These are phyloP conservation scores for Melanotaenia maccullochi DNA, from an alignment of 2,797 vertebrate genomes.

Conservation along the genomic window DNA sequence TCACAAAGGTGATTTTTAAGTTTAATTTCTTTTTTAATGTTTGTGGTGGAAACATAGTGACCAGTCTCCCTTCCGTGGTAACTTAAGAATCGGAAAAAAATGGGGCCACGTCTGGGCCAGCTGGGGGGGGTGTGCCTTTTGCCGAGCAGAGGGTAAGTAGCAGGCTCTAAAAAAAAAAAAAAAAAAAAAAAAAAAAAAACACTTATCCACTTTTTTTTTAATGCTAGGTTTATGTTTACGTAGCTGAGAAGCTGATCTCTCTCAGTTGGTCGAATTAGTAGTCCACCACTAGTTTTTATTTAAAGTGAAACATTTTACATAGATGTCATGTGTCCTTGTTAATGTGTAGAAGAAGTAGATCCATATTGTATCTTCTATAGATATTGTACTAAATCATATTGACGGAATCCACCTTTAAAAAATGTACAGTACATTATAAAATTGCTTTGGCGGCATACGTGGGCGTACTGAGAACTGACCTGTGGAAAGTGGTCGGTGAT, in stretches of 20 bases:
- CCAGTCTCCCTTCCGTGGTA: slow-evolving; percentile 64
- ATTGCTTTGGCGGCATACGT: slow-evolving; percentile 83
- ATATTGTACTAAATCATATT: slow-evolving; percentile 89
- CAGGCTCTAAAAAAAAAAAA: slow-evolving; percentile 72
- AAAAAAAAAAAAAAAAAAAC: slow-evolving; percentile 37
- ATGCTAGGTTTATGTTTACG: slow-evolving; percentile 82
- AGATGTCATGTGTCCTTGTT: slow-evolving; percentile 90
- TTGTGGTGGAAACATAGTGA: slow-evolving; percentile 58
- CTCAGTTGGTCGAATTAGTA: slow-evolving; percentile 78
- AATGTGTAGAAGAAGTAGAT: slow-evolving; percentile 88
- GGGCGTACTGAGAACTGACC: slow-evolving; percentile 79
- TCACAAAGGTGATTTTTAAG: slow-evolving; percentile 20
- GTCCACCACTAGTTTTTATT: slow-evolving; percentile 84
- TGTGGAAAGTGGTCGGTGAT: slow-evolving; percentile 88
- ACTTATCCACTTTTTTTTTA: slow-evolving; percentile 76
- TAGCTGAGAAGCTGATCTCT: slow-evolving; percentile 78
- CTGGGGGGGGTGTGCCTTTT: slow-evolving; percentile 86
- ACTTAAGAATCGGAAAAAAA: slow-evolving; percentile 52
- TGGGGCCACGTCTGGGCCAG: slow-evolving; percentile 65
- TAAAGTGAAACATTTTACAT: slow-evolving; percentile 85
- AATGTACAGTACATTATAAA: slow-evolving; percentile 83
- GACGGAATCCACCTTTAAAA: slow-evolving; percentile 81
- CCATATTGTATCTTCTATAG: slow-evolving; percentile 88
- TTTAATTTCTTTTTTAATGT: slow-evolving; percentile 31
- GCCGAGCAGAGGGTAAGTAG: slow-evolving; percentile 80